Evolutionary conservation across 30 jellyfish, hydroid and myxozoan species (phyloP).

Genomic region (Pelagia noctiluca): DNA sequence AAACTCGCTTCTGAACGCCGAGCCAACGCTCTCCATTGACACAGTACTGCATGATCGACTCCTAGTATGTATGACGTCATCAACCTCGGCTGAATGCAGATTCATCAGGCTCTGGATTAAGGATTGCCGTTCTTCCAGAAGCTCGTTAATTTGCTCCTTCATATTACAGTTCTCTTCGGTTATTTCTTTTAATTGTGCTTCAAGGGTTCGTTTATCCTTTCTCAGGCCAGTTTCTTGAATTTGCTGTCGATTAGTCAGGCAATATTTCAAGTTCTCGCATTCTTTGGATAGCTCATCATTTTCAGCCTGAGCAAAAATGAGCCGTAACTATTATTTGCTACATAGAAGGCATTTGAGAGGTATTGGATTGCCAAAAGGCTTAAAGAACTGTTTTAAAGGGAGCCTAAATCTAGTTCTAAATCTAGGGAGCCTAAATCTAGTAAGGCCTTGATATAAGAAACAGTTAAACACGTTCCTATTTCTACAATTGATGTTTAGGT

Average conservation of each 20-base stretch:
- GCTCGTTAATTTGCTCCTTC: conserved; percentile 71
- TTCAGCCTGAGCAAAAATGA: too few relatives aligned
- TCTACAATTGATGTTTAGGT: too few relatives aligned
- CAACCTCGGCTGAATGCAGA: conserved; percentile 88
- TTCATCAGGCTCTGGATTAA: conserved; percentile 81
- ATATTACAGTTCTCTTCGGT: conserved; percentile 55
- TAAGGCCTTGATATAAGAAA: too few relatives aligned
- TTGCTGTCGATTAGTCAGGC: conserved; percentile 85
- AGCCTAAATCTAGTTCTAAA: too few relatives aligned
- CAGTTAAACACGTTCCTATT: too few relatives aligned
- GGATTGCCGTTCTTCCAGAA: conserved; percentile 88
- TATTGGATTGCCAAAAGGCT: too few relatives aligned
- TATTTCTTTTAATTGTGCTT: conserved; percentile 68
- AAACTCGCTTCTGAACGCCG: conserved; percentile 54
- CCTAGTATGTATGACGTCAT: conserved; percentile 85
- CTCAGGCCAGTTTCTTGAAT: conserved; percentile 67
- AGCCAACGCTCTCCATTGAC: conserved; percentile 72
- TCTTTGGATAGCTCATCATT: conserved; percentile 83
- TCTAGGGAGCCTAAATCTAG: too few relatives aligned
- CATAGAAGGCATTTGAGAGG: too few relatives aligned
- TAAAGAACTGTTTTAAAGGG: too few relatives aligned
- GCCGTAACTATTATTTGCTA: too few relatives aligned
- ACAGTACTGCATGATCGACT: conserved; percentile 83
- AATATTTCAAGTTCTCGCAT: conserved; percentile 78
- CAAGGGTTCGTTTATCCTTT: conserved; percentile 62